These are phyloP conservation scores for Morelia viridis DNA, from an alignment of 2,797 vertebrate species.

Conservation along the genomic window DNA sequence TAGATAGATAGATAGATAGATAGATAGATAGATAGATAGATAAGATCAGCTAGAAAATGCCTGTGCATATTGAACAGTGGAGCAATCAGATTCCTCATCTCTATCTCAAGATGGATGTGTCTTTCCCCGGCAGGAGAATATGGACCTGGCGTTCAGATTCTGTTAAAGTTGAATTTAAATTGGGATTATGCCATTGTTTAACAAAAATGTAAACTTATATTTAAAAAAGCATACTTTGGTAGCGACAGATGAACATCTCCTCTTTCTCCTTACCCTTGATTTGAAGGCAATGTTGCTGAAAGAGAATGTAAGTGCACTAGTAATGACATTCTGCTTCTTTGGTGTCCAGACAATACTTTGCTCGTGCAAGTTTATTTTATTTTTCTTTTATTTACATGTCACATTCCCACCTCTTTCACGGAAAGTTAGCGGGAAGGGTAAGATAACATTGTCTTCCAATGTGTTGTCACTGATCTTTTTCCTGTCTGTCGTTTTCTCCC, in stretches of 20 bases:
- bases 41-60: background rate
- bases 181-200: background rate
- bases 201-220: background rate
- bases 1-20: no score
- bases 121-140: background rate
- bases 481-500: background rate
- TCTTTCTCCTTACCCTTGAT: background rate
- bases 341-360: background rate
- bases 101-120: background rate
- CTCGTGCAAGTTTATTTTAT: background rate
- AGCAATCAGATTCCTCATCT: background rate
- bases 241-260: background rate
- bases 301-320: no score
- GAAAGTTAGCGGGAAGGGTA: no score
- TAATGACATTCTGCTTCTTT: background rate
- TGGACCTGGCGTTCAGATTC: background rate
- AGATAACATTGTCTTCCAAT: background rate
- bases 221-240: background rate
- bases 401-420: no score
- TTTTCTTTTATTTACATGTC: no score
- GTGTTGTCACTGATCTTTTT: background rate
- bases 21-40: no score
- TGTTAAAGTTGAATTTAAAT: background rate
- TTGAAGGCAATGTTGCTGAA: background rate
- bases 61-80: background rate